Percentiles rank a stretch among this genome's conserved stretches.
These are phyloP conservation scores for Orthosia gothica DNA, from an alignment of 2,888 invertebrate genomes.

Conservation along the genomic window DNA sequence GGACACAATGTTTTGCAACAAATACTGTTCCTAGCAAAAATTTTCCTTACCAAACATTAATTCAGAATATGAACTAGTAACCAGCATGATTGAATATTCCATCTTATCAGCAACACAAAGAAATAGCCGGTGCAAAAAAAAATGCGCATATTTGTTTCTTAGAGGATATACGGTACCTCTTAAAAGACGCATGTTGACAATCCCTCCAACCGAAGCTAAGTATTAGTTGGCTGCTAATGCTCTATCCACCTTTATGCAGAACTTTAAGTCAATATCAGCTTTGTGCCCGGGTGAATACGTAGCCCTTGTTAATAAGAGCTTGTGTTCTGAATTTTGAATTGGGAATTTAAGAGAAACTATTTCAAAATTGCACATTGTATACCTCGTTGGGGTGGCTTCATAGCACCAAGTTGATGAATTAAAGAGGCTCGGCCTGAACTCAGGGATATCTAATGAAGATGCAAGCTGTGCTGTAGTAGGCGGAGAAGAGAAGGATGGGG, in stretches of 20 bases:
- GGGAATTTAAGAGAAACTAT: not conserved
- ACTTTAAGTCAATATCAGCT: constrained; percentile 9
- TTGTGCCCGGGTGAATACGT: not conserved
- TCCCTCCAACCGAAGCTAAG: not conserved
- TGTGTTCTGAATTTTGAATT: not conserved
- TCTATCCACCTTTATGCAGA: constrained; percentile 7
- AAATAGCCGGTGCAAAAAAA: too few relatives aligned
- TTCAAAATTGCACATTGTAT: too few relatives aligned
- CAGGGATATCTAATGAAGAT: not conserved
- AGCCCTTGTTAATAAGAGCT: not conserved
- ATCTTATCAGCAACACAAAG: too few relatives aligned
- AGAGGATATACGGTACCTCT: not conserved
- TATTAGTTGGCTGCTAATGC: not conserved
- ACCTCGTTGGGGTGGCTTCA: not conserved
- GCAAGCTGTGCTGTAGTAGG: too few relatives aligned
- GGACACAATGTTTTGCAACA: too few relatives aligned
- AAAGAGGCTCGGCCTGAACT: not conserved
- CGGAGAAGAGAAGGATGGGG: not conserved
- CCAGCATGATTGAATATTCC: too few relatives aligned
- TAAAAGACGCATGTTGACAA: not conserved
- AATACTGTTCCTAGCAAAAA: too few relatives aligned
- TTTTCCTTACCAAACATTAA: too few relatives aligned
- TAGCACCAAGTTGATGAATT: not conserved
- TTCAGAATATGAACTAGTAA: too few relatives aligned
- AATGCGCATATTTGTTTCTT: too few relatives aligned